Evolutionary conservation across 2,113 vertebrate genomes (phyloP).

Genomic region (Chunga burmeisteri): DNA sequence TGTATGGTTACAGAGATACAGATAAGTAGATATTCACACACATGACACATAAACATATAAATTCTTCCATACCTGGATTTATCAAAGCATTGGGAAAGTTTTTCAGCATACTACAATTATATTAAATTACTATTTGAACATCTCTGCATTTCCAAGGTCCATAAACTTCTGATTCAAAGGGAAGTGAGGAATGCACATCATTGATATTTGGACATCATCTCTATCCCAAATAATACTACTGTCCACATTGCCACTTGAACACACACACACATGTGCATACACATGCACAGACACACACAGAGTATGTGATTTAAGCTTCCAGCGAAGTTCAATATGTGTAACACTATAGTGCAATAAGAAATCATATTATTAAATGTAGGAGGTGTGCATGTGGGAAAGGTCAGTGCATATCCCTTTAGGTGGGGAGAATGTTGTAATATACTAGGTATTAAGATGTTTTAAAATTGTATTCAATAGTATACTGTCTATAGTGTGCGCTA

Average conservation of each 20-base stretch:
- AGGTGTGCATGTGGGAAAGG: slow-evolving; percentile 83
- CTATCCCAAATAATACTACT: background rate
- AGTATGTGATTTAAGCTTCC: slow-evolving; percentile 79
- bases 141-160: slow-evolving; percentile 53
- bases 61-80: slow-evolving; percentile 80
- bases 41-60: slow-evolving; percentile 63
- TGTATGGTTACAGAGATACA: slow-evolving; percentile 22
- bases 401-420: slow-evolving; percentile 82
- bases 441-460: slow-evolving; percentile 78
- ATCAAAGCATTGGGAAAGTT: slow-evolving; percentile 69
- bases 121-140: slow-evolving; percentile 42
- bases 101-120: slow-evolving; percentile 49
- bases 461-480: slow-evolving; percentile 79
- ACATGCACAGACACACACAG: slow-evolving; percentile 34
- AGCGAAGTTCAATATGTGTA: slow-evolving; percentile 90
- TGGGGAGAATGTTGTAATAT: slow-evolving; percentile 82
- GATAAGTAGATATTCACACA: slow-evolving; percentile 23
- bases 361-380: slow-evolving; percentile 83
- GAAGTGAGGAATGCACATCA: slow-evolving; percentile 98
- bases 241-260: background rate
- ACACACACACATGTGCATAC: background rate
- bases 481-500: slow-evolving; percentile 78
- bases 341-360: slow-evolving; percentile 94
- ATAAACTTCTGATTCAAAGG: slow-evolving; percentile 74
- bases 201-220: slow-evolving; percentile 75